Conservation (phyloP, 1,140 invertebrate genomes). For the Atopsyche davidsoni region DNA sequence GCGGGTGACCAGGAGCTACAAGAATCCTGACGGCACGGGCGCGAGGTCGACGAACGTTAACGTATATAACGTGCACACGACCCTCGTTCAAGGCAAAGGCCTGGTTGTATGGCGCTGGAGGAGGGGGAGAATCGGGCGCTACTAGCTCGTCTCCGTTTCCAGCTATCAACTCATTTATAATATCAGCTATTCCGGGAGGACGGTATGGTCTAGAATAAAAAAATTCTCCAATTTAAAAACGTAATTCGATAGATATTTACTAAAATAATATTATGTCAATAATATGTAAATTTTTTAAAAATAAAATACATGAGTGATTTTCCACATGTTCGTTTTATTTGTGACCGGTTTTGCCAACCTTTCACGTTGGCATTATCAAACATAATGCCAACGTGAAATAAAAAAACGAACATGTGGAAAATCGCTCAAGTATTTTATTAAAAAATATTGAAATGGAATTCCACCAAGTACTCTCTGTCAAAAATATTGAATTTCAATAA, state of each 20-base stretch:
- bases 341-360: too few species aligned
- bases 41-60: slow-evolving; percentile 10
- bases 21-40: slow-evolving; percentile 6
- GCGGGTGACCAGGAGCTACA: slow-evolving; percentile 6
- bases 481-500: too few species aligned
- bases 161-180: background rate
- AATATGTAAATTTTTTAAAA: too few species aligned
- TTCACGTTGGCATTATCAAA: too few species aligned
- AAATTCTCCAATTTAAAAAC: background rate
- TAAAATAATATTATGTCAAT: background rate
- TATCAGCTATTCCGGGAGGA: background rate
- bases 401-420: too few species aligned
- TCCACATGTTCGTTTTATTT: too few species aligned
- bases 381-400: too few species aligned
- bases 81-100: too few species aligned
- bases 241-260: background rate
- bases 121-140: slow-evolving; percentile 13
- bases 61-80: slow-evolving; percentile 17
- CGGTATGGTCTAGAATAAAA: background rate
- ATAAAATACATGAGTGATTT: too few species aligned
- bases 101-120: background rate
- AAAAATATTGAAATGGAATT: too few species aligned
- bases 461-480: too few species aligned
- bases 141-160: slow-evolving; percentile 15
- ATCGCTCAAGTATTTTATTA: too few species aligned